Evolutionary conservation across 2,113 vertebrate genomes (phyloP).

Genomic region (Menidia beryllina): DNA sequence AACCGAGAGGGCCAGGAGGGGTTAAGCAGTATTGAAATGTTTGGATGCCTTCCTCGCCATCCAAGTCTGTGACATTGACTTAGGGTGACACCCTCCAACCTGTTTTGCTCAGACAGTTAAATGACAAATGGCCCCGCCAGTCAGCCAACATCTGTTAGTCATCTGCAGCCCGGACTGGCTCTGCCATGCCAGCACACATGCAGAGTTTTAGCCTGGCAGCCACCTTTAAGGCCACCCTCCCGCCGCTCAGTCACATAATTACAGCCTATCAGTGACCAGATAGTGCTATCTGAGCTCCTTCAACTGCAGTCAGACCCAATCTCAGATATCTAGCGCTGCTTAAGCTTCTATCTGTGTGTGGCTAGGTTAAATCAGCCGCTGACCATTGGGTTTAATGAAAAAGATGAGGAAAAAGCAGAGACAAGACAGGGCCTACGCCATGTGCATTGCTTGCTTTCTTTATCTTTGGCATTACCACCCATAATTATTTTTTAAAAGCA

Average conservation of each 20-base stretch:
- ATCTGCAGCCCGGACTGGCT: conserved; percentile 56
- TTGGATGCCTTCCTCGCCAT: conserved; percentile 36
- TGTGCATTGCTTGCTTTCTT: too few species aligned
- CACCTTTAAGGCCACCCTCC: conserved; percentile 46
- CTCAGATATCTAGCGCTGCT: not conserved
- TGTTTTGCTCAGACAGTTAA: conserved; percentile 67
- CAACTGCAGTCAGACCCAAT: conserved; percentile 13
- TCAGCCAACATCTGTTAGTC: conserved; percentile 74
- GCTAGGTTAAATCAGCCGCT: conserved; percentile 8
- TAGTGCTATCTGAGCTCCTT: conserved; percentile 21
- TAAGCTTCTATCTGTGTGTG: not conserved
- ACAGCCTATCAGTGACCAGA: conserved; percentile 41
- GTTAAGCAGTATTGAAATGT: conserved; percentile 61
- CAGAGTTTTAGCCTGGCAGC: conserved; percentile 41
- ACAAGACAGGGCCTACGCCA: too few species aligned
- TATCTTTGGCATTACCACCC: too few species aligned
- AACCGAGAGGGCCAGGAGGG: conserved; percentile 12
- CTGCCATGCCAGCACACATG: conserved; percentile 33
- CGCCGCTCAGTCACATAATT: conserved; percentile 39
- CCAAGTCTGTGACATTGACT: conserved; percentile 64
- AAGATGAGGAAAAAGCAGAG: too few species aligned
- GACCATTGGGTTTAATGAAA: not conserved
- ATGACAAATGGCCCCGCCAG: conserved; percentile 72
- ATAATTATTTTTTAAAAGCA: too few species aligned
- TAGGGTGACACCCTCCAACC: conserved; percentile 65